A percentile compares a stretch with the other conserved stretches of the same genome.
Evolutionary conservation across 2,113 vertebrate species (phyloP).

Genomic region (Zosterops borbonicus): DNA sequence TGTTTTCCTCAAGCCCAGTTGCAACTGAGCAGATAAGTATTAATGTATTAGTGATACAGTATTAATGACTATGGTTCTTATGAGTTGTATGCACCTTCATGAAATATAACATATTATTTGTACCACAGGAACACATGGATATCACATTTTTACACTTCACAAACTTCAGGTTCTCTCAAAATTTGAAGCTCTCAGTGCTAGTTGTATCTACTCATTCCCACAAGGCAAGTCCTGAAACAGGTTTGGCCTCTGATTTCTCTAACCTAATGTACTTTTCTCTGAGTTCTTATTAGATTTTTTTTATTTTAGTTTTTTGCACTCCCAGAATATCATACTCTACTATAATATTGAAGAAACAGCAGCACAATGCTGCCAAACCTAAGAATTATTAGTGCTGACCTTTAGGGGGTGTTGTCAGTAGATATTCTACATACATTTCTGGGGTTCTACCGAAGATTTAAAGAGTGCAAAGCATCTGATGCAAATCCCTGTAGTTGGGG

Average conservation of each 20-base stretch:
- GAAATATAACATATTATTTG: not conserved
- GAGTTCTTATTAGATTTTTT: not conserved
- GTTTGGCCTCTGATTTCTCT: not conserved
- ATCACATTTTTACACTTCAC: not conserved
- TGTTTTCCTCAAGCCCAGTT: not conserved
- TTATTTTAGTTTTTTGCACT: not conserved
- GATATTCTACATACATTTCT: not conserved
- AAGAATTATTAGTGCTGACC: not conserved
- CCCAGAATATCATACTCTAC: not conserved
- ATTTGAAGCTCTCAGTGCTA: not conserved
- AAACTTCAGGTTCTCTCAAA: not conserved
- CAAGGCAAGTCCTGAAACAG: not conserved
- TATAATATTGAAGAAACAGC: not conserved
- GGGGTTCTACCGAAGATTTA: not conserved
- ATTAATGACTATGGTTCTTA: not conserved
- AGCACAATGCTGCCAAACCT: not conserved
- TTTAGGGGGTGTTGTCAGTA: not conserved
- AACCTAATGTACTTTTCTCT: not conserved
- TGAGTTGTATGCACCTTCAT: not conserved
- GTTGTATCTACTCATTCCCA: not conserved
- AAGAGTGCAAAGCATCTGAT: not conserved
- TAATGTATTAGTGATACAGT: not conserved
- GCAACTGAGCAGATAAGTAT: not conserved
- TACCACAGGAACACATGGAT: not conserved
- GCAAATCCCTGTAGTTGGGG: not conserved